Evolutionary conservation across 2,888 invertebrate species (phyloP), one percentile per base, ranked within the genome.

Genomic region (Rosalia funebris): DNA sequence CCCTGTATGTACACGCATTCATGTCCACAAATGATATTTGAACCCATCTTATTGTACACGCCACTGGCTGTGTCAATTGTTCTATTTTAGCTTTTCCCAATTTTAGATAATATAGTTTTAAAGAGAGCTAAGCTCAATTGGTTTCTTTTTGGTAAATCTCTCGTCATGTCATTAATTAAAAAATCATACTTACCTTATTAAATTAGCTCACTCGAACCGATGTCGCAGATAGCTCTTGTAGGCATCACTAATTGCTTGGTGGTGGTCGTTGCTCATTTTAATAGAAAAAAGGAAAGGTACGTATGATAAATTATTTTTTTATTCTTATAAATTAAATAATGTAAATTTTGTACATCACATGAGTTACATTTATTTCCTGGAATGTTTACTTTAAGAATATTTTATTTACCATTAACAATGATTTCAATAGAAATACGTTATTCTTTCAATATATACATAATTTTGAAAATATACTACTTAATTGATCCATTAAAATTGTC

Each of bases 321-420:
- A 60, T 60, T 60, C 50, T 60, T 45, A 60, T 57, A 57, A 62
- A 62, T 66, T 68, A 72, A 63, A 68, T 62, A 67, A 63, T 68
- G 69, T 69, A 69, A 67, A 69, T 74, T 34, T 73, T 75, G 73
- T 73, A 74, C 75, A 75, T 75, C 74, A 75, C 75, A 75, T 62
- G 65, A 65, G 69, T 72, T 73, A 73, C 71, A 69, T 58, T 67
- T 65, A n/a, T 45, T 67, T 66, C 57, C 64, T 69, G 68, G 68
- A 68, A 68, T 68, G 68, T 34, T 34, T 48, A 60, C 44, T 57
- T 61, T 50, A 62, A 39, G n/a, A n/a, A n/a, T n/a, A n/a, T n/a
- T 65, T 63, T 45, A 67, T 66, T 57, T 34, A 34, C 65, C 52
- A 64, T 58, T 64, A 64, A 63, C 64, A 67, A 70, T 65, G 58